Base-by-base conservation (phyloP, 1,140 invertebrate species). In the Pogonus chalceus region DNA sequence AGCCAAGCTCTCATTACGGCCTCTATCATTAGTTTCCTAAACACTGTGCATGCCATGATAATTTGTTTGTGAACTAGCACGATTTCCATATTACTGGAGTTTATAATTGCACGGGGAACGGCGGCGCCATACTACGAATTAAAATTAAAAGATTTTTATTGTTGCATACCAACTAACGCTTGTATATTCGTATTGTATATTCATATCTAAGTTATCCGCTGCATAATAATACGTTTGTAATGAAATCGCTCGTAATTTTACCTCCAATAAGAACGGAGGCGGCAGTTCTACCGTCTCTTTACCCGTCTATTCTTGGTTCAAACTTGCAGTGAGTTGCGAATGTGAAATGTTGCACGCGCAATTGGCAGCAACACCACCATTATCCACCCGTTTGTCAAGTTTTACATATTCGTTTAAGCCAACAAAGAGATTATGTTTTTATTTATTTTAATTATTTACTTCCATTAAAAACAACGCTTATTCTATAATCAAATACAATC, bases 61-160 rank as follows among this genome's bases (percentile, higher is more conserved):
- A 43, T 43, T 43, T 43, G 9, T 9, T 43, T 9, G 9, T 43
- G 9, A 43, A 43, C 37, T 43, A 18, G 37, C 37, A 43, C 37
- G 37, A 43, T 43, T 43, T 43, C 37, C 37, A 43, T 43, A 43
- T 43, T 43, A 43, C 37, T 43, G 37, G 37, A 43, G 7, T 43
- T 43, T 43, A 43, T 43, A 43, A 43, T 43, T 43, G 37, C 37
- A 43, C 9, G 18, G 37, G 37, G 18, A 43, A 43, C 37, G 9
- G 18, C 37, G 37, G 37, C 37, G 37, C 37, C 37, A 43, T 43
- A 43, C 37, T 18, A 12, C 18, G 37, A 43, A 43, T 43, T 43
- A 43, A 43, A 43, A 43, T 43, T 43, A 43, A 43, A 43, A 43
- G 37, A 43, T 43, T 43, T 43, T 18, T 12, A 31, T 31, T 31